A percentile compares a stretch with the other conserved stretches of the same genome.
These are phyloP conservation scores for Dryomyza anilis DNA, from an alignment of 2,888 invertebrate species.

Conservation along the genomic window DNA sequence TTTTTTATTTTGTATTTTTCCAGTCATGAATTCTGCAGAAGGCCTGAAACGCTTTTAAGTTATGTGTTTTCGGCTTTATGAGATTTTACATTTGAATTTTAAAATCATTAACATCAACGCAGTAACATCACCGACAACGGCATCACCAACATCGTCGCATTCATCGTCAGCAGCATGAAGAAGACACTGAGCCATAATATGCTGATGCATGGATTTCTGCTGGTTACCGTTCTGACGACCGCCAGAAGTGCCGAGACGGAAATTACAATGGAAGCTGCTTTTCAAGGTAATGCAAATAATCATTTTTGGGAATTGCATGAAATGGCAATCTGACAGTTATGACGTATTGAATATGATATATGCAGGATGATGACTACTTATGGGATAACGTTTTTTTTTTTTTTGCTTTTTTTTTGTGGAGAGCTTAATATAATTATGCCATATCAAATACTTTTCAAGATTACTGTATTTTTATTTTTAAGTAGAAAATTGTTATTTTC, in stretches of 20 bases:
- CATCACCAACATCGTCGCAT: slow-evolving; percentile 7
- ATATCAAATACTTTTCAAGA: no score
- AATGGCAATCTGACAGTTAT: neutral
- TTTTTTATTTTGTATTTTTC: slow-evolving; percentile 9
- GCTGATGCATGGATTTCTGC: slow-evolving; percentile 55
- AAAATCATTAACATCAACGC: slow-evolving; percentile 13
- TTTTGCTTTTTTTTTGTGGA: no score
- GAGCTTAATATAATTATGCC: no score
- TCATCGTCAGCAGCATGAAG: slow-evolving; percentile 28
- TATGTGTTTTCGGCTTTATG: slow-evolving; percentile 26
- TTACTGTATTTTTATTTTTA: no score
- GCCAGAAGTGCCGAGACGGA: slow-evolving; percentile 57
- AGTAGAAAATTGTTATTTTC: no score
- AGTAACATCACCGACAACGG: no score
- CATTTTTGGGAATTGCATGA: no score
- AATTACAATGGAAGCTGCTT: slow-evolving; percentile 65
- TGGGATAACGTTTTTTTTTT: no score
- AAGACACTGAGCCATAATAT: slow-evolving; percentile 46
- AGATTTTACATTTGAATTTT: slow-evolving; percentile 27
- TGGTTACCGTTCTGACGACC: slow-evolving; percentile 52
- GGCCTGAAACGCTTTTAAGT: slow-evolving; percentile 20
- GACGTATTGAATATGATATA: neutral
- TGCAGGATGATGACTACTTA: no score
- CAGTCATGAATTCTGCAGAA: slow-evolving; percentile 13
- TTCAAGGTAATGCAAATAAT: slow-evolving; percentile 63